Conservation (phyloP, 2,888 invertebrate species). For the Nymphalis urticae region DNA sequence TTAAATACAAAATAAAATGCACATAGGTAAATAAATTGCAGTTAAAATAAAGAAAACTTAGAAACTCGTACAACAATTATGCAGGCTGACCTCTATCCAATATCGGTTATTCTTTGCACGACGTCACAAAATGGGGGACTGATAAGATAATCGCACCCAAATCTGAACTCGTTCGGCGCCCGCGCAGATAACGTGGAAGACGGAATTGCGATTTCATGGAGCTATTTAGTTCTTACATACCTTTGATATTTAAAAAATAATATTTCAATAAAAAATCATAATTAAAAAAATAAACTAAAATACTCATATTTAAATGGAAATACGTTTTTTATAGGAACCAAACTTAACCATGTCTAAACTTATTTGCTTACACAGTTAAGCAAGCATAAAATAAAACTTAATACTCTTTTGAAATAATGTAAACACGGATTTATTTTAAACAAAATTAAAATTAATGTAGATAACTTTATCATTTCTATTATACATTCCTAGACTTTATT, state of each 20-base stretch:
- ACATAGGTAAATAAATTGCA: too few species aligned
- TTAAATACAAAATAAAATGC: too few species aligned
- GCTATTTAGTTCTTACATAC: background rate
- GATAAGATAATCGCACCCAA: slow-evolving; percentile 44
- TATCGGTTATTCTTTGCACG: slow-evolving; percentile 34
- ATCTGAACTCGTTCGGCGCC: slow-evolving; percentile 34
- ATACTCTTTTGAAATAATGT: too few species aligned
- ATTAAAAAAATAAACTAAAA: background rate
- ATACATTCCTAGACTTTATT: too few species aligned
- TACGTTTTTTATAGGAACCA: too few species aligned
- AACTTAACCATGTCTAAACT: too few species aligned
- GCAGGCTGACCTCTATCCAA: slow-evolving; percentile 18
- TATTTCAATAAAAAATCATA: background rate
- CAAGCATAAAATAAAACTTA: too few species aligned
- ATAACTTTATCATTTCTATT: too few species aligned
- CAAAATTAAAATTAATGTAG: too few species aligned
- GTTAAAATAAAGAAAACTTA: background rate
- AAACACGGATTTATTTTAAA: too few species aligned
- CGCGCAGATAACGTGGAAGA: slow-evolving; percentile 17
- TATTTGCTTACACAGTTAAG: too few species aligned
- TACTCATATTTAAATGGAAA: too few species aligned
- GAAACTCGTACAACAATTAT: slow-evolving; percentile 1
- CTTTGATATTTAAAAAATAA: background rate
- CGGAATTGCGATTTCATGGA: slow-evolving; percentile 14
- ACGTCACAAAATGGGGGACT: slow-evolving; percentile 37